Conservation (phyloP, 64 coral and sea anemone species). For the Actinia equina region DNA sequence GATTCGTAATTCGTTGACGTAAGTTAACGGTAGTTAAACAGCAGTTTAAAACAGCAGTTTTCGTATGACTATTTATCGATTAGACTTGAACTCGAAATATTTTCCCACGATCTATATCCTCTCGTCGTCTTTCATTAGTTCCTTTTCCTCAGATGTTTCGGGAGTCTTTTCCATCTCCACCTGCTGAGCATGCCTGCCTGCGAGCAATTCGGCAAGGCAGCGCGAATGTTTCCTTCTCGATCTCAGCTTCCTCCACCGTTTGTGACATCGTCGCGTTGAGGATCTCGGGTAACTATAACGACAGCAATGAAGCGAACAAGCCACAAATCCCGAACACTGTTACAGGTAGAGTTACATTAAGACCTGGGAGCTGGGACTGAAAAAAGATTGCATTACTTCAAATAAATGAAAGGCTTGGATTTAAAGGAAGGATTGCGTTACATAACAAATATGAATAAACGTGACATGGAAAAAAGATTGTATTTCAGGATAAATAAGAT, state of each 20-base stretch:
- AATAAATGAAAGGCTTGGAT: too few species aligned
- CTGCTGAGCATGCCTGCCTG: neutral
- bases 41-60: too few species aligned
- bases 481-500: too few species aligned
- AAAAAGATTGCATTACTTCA: neutral
- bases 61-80: too few species aligned
- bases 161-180: neutral
- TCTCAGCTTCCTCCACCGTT: conserved; percentile 19
- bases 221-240: neutral
- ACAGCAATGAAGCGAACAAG: neutral
- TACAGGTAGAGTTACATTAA: neutral
- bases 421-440: too few species aligned
- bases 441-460: too few species aligned
- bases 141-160: neutral
- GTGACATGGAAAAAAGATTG: too few species aligned
- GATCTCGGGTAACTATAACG: conserved; percentile 5
- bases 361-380: conserved; percentile 9
- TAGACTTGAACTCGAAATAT: too few species aligned
- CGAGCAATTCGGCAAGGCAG: neutral
- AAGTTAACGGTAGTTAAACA: too few species aligned
- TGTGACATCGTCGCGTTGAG: neutral
- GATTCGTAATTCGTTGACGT: too few species aligned
- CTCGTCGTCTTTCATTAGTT: neutral
- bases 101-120: too few species aligned
- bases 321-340: neutral